Conservation (phyloP, 2,113 vertebrate species). For the Thunnus thynnus region DNA sequence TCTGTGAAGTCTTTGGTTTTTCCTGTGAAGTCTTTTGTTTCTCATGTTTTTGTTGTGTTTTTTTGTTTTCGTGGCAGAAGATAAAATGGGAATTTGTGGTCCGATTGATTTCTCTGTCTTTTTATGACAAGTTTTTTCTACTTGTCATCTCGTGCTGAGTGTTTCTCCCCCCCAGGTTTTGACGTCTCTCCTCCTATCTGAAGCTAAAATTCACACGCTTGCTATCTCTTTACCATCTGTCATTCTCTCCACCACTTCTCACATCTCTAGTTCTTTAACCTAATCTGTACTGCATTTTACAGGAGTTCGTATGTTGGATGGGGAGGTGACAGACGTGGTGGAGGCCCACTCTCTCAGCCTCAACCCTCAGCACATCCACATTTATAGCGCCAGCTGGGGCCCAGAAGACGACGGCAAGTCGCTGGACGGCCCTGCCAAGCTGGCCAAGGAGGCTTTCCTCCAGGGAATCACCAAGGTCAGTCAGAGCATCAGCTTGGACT, state of each 20-base stretch:
- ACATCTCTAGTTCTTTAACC: constrained; percentile 1
- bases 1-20: constrained; percentile 23
- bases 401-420: constrained; percentile 98
- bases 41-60: constrained; percentile 6
- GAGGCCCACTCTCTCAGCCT: constrained; percentile 96
- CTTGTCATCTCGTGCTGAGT: constrained; percentile 17
- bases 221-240: constrained; percentile 32
- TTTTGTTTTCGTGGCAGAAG: constrained; percentile 21
- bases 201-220: constrained; percentile 12
- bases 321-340: constrained; percentile 97
- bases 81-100: constrained; percentile 14
- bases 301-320: constrained; percentile 99
- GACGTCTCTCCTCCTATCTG: constrained; percentile 15
- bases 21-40: constrained; percentile 30
- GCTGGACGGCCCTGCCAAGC: constrained; percentile 94
- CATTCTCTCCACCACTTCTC: constrained; percentile 13
- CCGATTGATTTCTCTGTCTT: constrained; percentile 20
- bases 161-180: constrained; percentile 20
- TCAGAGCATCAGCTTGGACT: constrained; percentile 7
- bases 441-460: constrained; percentile 95
- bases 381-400: constrained; percentile 96
- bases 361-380: constrained; percentile 94
- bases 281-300: constrained; percentile 32
- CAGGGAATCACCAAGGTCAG: constrained; percentile 94
- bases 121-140: constrained; percentile 11